These are phyloP conservation scores for Ridgeia piscesae DNA, from an alignment of 1,140 invertebrate species.

Conservation along the genomic window DNA sequence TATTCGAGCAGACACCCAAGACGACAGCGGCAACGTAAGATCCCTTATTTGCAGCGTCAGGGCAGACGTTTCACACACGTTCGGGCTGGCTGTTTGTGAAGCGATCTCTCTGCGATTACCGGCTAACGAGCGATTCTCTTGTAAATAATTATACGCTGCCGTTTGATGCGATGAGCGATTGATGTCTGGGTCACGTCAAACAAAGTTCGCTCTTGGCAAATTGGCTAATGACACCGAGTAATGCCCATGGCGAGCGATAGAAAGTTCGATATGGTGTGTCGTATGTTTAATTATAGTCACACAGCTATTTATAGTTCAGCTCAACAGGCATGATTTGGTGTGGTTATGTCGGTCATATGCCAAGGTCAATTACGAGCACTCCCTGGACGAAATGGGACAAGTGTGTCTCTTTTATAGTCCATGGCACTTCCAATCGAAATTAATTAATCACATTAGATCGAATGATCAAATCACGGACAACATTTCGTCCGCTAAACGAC, in stretches of 20 bases:
- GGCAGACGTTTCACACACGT: not conserved
- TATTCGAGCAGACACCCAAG: not conserved
- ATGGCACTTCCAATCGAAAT: not conserved
- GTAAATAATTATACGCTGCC: not conserved
- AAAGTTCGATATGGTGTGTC: not conserved
- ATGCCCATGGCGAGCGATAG: not conserved
- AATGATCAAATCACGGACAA: not conserved
- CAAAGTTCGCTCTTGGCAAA: not conserved
- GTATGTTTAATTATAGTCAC: not conserved
- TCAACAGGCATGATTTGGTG: not conserved
- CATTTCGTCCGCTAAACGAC: not conserved
- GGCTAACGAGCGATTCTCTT: not conserved
- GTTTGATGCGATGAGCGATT: not conserved
- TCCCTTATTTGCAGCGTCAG: not conserved
- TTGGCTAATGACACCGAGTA: not conserved
- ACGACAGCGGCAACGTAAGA: not conserved
- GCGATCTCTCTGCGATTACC: not conserved
- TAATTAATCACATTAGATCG: not conserved
- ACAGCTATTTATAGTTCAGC: not conserved
- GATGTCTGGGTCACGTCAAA: not conserved
- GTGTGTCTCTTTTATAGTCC: conserved; percentile 1
- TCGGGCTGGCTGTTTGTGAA: not conserved
- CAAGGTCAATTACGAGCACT: not conserved
- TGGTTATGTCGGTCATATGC: not conserved
- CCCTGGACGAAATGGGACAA: not conserved